A percentile compares a stretch with the other conserved stretches of the same genome.
These are phyloP conservation scores for Heliconius melpomene DNA, from an alignment of 1,140 invertebrate species.

Conservation along the genomic window DNA sequence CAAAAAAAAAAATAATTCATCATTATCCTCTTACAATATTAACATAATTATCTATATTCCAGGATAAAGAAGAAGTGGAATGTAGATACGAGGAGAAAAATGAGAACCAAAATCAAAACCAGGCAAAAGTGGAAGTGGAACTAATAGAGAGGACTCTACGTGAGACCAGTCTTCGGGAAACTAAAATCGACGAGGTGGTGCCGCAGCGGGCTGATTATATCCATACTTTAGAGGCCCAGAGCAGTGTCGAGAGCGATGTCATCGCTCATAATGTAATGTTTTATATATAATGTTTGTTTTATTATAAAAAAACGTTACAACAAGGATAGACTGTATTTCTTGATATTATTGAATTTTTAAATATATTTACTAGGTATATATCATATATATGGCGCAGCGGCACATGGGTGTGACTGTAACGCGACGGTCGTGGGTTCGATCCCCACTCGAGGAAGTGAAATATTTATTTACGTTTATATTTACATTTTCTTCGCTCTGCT, in stretches of 20 bases:
- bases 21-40: too few species aligned
- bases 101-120: slow-evolving; percentile 55
- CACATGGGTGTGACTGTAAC: too few species aligned
- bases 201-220: slow-evolving; percentile 70
- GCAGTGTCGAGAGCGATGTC: slow-evolving; percentile 79
- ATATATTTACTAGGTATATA: too few species aligned
- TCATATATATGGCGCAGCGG: too few species aligned
- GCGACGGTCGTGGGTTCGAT: too few species aligned
- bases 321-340: too few species aligned
- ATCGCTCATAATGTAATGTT: slow-evolving; percentile 75
- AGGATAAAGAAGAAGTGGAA: slow-evolving; percentile 77
- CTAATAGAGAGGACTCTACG: slow-evolving; percentile 55
- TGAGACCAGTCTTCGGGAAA: slow-evolving; percentile 64
- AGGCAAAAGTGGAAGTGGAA: slow-evolving; percentile 62
- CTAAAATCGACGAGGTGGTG: slow-evolving; percentile 72
- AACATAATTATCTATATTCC: slow-evolving; percentile 1
- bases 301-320: too few species aligned
- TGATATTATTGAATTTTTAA: too few species aligned
- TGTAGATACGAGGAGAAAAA: slow-evolving; percentile 77
- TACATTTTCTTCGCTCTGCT: too few species aligned
- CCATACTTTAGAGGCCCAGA: slow-evolving; percentile 75
- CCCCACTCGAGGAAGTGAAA: too few species aligned
- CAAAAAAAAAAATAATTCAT: too few species aligned
- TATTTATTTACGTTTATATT: too few species aligned
- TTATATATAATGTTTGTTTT: background rate